Conservation (phyloP, 2,113 vertebrate genomes). For the Gnathonemus echidnorhynchus region DNA sequence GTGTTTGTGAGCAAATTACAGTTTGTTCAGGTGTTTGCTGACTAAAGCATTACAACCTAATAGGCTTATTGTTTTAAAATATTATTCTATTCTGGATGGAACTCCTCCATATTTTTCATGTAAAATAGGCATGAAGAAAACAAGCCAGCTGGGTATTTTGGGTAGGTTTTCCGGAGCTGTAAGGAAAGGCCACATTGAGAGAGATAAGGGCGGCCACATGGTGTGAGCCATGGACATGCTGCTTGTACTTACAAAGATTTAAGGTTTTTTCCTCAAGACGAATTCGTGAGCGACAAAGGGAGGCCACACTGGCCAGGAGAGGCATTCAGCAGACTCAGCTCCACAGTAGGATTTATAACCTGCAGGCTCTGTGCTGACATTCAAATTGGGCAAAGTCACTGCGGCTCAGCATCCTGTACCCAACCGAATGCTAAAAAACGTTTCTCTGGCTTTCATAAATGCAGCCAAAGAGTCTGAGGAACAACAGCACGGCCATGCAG, state of each 20-base stretch:
- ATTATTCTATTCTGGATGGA: neutral
- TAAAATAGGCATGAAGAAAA: neutral
- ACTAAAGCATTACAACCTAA: neutral
- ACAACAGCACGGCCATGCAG: neutral
- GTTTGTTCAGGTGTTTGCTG: neutral
- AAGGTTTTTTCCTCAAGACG: neutral
- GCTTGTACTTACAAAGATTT: neutral
- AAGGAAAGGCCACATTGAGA: neutral
- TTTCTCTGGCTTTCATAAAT: neutral
- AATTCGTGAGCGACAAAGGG: neutral
- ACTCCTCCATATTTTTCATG: neutral
- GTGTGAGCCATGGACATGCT: neutral
- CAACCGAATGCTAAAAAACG: neutral
- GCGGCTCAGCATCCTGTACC: neutral
- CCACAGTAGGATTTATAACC: neutral
- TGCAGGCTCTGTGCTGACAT: constrained; percentile 11
- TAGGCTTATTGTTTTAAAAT: constrained; percentile 6
- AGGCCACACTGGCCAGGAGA: neutral
- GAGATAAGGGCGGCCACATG: neutral
- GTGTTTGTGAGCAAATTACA: neutral
- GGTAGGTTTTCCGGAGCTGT: neutral
- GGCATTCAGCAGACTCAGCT: neutral
- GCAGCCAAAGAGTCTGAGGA: neutral
- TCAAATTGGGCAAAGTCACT: neutral
- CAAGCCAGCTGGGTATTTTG: neutral